Evolutionary conservation across 2,797 vertebrate genomes (phyloP).

Genomic region (Argentina silus): DNA sequence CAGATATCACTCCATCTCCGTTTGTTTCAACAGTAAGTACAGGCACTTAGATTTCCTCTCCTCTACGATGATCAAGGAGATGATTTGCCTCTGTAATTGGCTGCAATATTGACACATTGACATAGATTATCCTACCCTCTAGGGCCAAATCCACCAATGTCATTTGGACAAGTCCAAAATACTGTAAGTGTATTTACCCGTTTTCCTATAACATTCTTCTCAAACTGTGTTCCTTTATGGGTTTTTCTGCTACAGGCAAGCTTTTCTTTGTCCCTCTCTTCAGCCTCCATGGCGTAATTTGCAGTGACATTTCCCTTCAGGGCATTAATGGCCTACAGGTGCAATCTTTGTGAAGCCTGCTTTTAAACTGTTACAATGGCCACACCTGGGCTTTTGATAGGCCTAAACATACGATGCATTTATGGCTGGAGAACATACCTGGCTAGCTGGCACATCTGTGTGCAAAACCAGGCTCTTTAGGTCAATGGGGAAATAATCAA

Average conservation of each 20-base stretch:
- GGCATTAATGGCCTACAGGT: slow-evolving; percentile 59
- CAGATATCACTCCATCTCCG: not conserved
- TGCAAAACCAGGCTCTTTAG: not conserved
- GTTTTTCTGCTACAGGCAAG: slow-evolving; percentile 25
- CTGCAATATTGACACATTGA: not conserved
- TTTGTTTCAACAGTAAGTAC: not conserved
- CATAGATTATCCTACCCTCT: not conserved
- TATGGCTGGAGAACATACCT: slow-evolving; percentile 24
- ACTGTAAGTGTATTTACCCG: not conserved
- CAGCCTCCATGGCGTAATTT: slow-evolving; percentile 48
- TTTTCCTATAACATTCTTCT: not conserved
- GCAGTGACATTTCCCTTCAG: slow-evolving; percentile 52
- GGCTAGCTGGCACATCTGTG: not conserved
- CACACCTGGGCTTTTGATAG: slow-evolving; percentile 51
- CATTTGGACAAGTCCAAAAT: not conserved
- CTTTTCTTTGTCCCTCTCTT: slow-evolving; percentile 30
- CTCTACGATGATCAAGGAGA: not conserved
- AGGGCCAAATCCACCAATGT: not conserved
- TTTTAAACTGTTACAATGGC: slow-evolving; percentile 40
- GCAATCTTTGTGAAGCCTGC: slow-evolving; percentile 33
- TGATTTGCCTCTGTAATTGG: not conserved
- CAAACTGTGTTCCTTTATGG: slow-evolving; percentile 27
- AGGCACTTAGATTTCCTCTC: not conserved
- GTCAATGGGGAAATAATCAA: not conserved
- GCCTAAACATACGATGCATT: slow-evolving; percentile 27